A percentile compares a stretch with the other conserved stretches of the same genome.
Evolutionary conservation across 2,888 invertebrate species (phyloP).

Genomic region (Sycophila texana): DNA sequence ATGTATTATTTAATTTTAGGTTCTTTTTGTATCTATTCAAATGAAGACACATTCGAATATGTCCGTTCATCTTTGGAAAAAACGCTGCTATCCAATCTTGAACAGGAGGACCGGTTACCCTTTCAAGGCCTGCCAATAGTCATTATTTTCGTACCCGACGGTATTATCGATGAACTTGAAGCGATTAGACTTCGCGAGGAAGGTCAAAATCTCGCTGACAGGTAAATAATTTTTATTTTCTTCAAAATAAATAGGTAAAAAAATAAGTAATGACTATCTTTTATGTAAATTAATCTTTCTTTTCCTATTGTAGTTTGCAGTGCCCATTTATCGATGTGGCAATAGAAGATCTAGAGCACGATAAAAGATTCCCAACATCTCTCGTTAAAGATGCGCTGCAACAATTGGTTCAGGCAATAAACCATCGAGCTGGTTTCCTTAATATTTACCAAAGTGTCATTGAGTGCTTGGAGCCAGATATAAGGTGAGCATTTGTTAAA

Average conservation of each 20-base stretch:
- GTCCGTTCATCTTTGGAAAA: conserved; percentile 93
- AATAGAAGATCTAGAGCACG: conserved; percentile 76
- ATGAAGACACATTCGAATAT: conserved; percentile 93
- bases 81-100: conserved; percentile 91
- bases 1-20: conserved; percentile 75
- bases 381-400: conserved; percentile 85
- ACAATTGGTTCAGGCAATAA: conserved; percentile 85
- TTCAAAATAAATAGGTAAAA: background rate
- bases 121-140: conserved; percentile 93
- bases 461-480: conserved; percentile 89
- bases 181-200: conserved; percentile 90
- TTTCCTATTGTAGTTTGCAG: conserved; percentile 80
- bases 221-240: conserved; percentile 76
- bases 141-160: conserved; percentile 92
- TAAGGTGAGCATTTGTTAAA: conserved; percentile 78
- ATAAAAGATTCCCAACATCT: conserved; percentile 81
- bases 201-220: conserved; percentile 92
- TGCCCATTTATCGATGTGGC: conserved; percentile 91
- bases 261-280: too few relatives aligned
- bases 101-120: conserved; percentile 91
- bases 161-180: conserved; percentile 89
- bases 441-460: conserved; percentile 85
- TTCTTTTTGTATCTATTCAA: conserved; percentile 92
- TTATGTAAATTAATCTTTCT: conserved; percentile 6
- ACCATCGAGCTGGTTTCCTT: conserved; percentile 86